Evolutionary conservation across 35 echinoderm and acorn worm species (phyloP).

Genomic region (Heliocidaris tuberculata): DNA sequence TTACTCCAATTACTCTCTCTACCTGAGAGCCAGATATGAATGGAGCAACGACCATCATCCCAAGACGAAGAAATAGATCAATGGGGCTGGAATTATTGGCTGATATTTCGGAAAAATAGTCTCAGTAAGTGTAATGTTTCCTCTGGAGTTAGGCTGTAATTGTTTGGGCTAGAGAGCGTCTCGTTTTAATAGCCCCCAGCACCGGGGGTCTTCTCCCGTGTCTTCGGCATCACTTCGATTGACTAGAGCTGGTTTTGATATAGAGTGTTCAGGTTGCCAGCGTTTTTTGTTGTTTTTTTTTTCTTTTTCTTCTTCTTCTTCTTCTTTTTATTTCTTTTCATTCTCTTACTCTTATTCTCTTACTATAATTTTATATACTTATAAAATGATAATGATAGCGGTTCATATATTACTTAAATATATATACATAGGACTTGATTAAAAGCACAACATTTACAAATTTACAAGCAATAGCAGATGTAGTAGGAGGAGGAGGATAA

Average conservation of each 20-base stretch:
- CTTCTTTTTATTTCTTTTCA: not conserved
- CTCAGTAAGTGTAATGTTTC: not conserved
- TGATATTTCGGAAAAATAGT: slow-evolving; percentile 18
- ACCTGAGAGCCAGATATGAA: not conserved
- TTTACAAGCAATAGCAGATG: no score
- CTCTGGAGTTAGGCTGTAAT: slow-evolving; percentile 1
- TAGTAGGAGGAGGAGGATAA: no score
- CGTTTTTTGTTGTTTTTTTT: no score
- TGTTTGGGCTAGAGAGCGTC: not conserved
- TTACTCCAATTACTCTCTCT: not conserved
- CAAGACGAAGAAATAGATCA: not conserved
- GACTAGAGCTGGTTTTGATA: not conserved
- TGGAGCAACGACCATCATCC: not conserved
- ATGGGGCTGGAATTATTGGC: slow-evolving; percentile 1
- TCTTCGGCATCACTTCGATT: not conserved
- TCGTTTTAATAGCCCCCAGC: not conserved
- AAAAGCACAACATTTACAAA: no score
- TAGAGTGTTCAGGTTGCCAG: not conserved
- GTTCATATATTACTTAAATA: no score
- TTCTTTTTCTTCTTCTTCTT: no score
- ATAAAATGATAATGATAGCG: no score
- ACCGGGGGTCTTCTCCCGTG: not conserved
- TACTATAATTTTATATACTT: no score
- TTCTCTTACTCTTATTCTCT: no score
- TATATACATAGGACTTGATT: no score